Evolutionary conservation across 1,140 invertebrate genomes (phyloP).

Genomic region (Eupristina koningsbergeri): DNA sequence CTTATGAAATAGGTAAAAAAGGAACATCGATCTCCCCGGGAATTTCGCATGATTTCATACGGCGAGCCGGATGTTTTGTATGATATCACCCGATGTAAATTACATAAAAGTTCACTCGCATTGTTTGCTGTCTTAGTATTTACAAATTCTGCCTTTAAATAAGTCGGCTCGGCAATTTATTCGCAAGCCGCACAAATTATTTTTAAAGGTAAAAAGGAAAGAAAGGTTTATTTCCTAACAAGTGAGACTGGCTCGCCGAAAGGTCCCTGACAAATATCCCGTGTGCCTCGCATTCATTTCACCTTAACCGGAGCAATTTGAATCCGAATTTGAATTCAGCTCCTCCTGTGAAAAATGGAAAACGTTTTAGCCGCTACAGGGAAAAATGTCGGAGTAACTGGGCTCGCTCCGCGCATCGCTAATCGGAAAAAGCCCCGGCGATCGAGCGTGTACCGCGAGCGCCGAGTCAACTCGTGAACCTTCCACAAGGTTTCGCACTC

Average conservation of each 20-base stretch:
- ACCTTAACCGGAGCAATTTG: background rate
- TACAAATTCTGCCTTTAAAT: too few species aligned
- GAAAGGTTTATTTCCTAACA: too few species aligned
- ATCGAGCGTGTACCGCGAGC: background rate
- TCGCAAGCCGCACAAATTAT: too few species aligned
- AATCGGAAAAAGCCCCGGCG: background rate
- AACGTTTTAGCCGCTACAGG: background rate
- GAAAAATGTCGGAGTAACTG: background rate
- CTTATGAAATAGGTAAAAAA: conserved; percentile 9
- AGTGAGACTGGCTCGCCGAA: too few species aligned
- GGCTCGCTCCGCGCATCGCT: background rate
- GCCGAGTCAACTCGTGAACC: background rate
- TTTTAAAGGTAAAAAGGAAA: too few species aligned
- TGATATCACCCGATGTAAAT: background rate
- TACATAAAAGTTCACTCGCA: conserved; percentile 1
- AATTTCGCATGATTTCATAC: conserved; percentile 15
- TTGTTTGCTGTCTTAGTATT: background rate
- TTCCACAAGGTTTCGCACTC: background rate
- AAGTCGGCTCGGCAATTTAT: too few species aligned
- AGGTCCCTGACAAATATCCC: too few species aligned
- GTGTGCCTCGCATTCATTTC: background rate
- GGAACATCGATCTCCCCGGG: background rate
- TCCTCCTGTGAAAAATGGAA: background rate
- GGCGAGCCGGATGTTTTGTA: conserved; percentile 8
- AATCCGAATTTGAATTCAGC: background rate